Evolutionary conservation across 2,797 vertebrate genomes (phyloP), one percentile per base, ranked within the genome.

Genomic region (Nyctibius grandis): DNA sequence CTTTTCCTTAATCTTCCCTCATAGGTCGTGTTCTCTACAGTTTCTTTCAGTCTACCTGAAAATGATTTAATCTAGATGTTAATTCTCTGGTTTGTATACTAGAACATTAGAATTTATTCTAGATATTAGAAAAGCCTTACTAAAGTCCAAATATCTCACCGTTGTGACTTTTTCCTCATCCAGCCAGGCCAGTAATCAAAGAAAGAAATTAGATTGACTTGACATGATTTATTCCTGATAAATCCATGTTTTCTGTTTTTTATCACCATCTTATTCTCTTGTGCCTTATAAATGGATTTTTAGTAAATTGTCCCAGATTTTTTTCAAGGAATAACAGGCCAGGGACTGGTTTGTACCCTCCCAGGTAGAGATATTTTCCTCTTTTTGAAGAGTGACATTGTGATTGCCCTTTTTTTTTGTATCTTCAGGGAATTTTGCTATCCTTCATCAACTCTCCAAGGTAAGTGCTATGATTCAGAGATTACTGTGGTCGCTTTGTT

Each of bases 391-490:
- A n/a, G 15, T 85, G 50, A 61, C 67, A 81, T 77, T 93, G 45
- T 57, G 38, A 54, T 61, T 85, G 34, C 33, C 50, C 31, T 91
- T 33, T 78, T 70, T 90, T 57, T n/a, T n/a, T n/a, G n/a, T 81
- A 38, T 91, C 69, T 74, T 78, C 38, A n/a, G 91, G 57, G 65
- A 78, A 81, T 95, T 83, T 65, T 81, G 23, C 33, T 64, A 60
- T 87, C 42, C 83, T 91, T 79, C 57, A 76, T 56, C 53, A 75
- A 0, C 29, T 88, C 69, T 75, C 61, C 57, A 51, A 85, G 48
- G 40, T 42, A 91, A 91, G 84, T 53, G 34, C 53, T 57, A 50
- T 78, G 61, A 92, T 89, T 95, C 84, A 92, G 61, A 94, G 80
- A 89, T 89, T 95, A 87, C 26, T 4, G 17, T 17, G 15, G 42